phyloP scores from a whole-genome alignment of 2,113 vertebrate genomes.

The Zingel zingel region DNA sequence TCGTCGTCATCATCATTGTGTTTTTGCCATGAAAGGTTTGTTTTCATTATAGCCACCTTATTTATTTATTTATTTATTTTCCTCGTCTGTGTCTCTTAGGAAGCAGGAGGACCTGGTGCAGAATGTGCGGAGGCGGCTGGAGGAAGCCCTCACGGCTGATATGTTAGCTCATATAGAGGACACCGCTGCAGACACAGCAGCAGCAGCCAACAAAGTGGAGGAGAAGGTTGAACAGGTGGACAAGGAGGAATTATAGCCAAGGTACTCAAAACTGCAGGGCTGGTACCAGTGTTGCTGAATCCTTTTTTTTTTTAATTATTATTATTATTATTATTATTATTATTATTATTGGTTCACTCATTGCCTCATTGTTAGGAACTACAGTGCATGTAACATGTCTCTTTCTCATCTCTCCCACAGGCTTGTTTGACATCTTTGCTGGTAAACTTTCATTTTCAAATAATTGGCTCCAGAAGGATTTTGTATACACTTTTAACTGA shows the following conservation, averaged over 20 bases:
- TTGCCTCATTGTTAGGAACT: not conserved
- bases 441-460: slow-evolving; percentile 53
- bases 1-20: not conserved
- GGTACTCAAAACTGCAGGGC: slow-evolving; percentile 63
- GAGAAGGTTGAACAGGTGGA: slow-evolving; percentile 79
- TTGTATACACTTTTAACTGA: slow-evolving; percentile 44
- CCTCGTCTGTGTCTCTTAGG: slow-evolving; percentile 76
- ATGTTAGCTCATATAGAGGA: slow-evolving; percentile 96
- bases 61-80: not conserved
- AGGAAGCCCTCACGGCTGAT: slow-evolving; percentile 96
- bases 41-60: not conserved
- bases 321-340: no score
- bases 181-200: slow-evolving; percentile 78
- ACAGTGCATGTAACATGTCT: slow-evolving; percentile 3
- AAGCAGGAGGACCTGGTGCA: slow-evolving; percentile 97
- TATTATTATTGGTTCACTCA: not conserved
- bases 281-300: slow-evolving; percentile 1
- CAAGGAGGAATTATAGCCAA: slow-evolving; percentile 89
- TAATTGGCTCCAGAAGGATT: slow-evolving; percentile 43
- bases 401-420: slow-evolving; percentile 50
- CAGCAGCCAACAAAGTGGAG: slow-evolving; percentile 74
- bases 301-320: not conserved
- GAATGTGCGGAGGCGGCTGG: slow-evolving; percentile 93
- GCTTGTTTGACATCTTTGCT: slow-evolving; percentile 47
- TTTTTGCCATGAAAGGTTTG: not conserved